These are phyloP conservation scores for Microctenopoma lineatum DNA, from an alignment of 2,797 vertebrate species.

Conservation along the genomic window DNA sequence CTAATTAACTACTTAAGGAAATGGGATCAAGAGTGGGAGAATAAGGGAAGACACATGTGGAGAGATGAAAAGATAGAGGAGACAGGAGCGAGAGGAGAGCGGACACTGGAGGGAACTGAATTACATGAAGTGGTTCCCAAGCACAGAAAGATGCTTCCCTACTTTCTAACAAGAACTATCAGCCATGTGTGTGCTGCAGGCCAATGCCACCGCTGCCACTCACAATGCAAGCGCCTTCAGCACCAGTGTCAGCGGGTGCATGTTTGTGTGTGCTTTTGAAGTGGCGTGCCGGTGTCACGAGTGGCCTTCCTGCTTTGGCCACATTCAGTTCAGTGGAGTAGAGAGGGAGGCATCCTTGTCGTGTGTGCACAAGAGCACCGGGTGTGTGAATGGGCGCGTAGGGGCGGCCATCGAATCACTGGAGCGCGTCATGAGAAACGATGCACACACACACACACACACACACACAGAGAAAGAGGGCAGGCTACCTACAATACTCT, in stretches of 20 bases:
- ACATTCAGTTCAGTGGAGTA: slow-evolving; percentile 53
- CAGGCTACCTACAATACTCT: slow-evolving; percentile 41
- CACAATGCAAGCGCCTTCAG: slow-evolving; percentile 27
- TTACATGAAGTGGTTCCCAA: slow-evolving; percentile 34
- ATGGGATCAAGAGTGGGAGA: slow-evolving; percentile 22
- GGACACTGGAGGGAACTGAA: neutral
- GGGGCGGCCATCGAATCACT: slow-evolving; percentile 48
- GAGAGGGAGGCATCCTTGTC: slow-evolving; percentile 40
- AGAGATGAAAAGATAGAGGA: slow-evolving; percentile 18
- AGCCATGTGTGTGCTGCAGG: slow-evolving; percentile 23
- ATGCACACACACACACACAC: slow-evolving; percentile 35
- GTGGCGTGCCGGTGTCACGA: slow-evolving; percentile 6
- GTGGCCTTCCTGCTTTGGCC: slow-evolving; percentile 40
- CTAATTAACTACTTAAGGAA: slow-evolving; percentile 75
- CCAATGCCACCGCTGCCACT: slow-evolving; percentile 21
- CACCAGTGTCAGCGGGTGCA: slow-evolving; percentile 19
- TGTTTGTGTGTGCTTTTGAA: slow-evolving; percentile 22
- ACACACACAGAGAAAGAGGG: slow-evolving; percentile 10
- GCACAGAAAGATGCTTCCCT: slow-evolving; percentile 16
- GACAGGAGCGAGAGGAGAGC: neutral
- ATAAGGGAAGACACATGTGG: slow-evolving; percentile 18
- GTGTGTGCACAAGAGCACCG: slow-evolving; percentile 49
- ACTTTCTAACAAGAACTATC: slow-evolving; percentile 7
- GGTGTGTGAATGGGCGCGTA: slow-evolving; percentile 26
- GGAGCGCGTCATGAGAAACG: slow-evolving; percentile 66